Base-by-base conservation (phyloP, 1,140 invertebrate genomes). In the Drosophila guanche region DNA sequence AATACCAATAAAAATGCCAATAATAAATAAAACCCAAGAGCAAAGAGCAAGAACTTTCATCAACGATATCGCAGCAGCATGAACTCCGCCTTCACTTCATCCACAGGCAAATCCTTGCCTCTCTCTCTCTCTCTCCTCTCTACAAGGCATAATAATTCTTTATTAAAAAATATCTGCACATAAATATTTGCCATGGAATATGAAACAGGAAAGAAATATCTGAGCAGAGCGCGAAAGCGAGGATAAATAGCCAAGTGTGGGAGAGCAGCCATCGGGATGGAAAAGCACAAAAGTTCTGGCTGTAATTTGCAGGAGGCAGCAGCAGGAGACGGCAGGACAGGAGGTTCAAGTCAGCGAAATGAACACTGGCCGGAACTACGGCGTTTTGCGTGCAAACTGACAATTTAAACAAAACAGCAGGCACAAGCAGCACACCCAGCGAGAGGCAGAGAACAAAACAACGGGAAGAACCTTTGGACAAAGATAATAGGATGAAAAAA, bases 351-450 rank as follows among this genome's bases (percentile, higher is more conserved):
- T 86, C 58, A 77, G 53, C 77, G 65, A 86, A 86, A 86, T 86
- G 81, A 85, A 78, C 81, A 74, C 68, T 74, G 77, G 41, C 81
- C 81, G 81, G 81, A 85, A 86, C 61, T 86, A 72, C 65, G 81
- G 63, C 73, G 61, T 86, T 85, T 85, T 86, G 81, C 78, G 62
- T 77, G 57, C 60, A 86, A 71, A 79, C 77, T 79, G 63, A 73
- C 61, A 75, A 75, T 75, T 75, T 75, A 70, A 71, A 76, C 65
- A 76, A 69, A 69, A 70, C 65, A 68, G 48, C 65, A 52, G 14
- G 29, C 47, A 41, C 42, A 27, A 57, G 48, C 46, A 42, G 2
- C 14, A 59, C 20, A 29, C 29, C 1, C 14, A 29, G n/a, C 8
- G 8, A 43, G 20, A 66, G 33, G 29, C 42, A 62, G 8, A 59